A percentile compares a stretch with the other conserved stretches of the same genome.
These are phyloP conservation scores for Paradoxurus hermaphroditus DNA, from an alignment of 2,113 vertebrate species.

Conservation along the genomic window DNA sequence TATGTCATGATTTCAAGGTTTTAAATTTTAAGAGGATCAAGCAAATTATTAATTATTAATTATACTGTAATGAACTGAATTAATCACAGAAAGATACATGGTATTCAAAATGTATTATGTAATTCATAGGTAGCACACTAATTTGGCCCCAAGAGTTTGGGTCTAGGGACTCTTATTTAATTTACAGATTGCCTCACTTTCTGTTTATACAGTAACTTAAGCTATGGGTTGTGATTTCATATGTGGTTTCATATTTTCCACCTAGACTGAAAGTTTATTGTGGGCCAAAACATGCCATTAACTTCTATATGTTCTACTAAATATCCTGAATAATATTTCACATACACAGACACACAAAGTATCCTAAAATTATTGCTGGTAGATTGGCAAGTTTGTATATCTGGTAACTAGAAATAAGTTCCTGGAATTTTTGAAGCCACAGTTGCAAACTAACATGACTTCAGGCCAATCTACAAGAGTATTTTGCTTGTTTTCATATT, in stretches of 20 bases:
- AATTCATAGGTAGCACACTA: background rate
- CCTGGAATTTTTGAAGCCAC: slow-evolving; percentile 2
- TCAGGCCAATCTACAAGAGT: background rate
- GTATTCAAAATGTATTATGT: background rate
- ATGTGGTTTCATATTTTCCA: background rate
- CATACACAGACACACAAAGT: background rate
- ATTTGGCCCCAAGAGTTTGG: background rate
- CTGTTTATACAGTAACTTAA: background rate
- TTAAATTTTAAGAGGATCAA: slow-evolving; percentile 39
- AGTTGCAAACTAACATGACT: background rate
- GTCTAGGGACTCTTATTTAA: background rate
- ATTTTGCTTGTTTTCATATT: background rate
- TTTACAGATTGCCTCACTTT: background rate
- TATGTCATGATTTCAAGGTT: background rate
- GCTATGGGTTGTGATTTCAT: background rate
- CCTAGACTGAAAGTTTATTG: background rate
- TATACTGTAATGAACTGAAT: background rate
- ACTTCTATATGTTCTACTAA: background rate
- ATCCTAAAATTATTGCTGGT: background rate
- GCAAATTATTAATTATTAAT: slow-evolving; percentile 32
- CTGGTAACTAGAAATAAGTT: background rate
- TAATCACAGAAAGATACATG: background rate
- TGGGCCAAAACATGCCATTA: background rate
- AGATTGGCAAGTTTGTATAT: background rate
- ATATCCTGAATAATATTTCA: slow-evolving; percentile 5